Evolutionary conservation across 2,888 invertebrate genomes (phyloP).

Genomic region (Chrysina gloriosa): DNA sequence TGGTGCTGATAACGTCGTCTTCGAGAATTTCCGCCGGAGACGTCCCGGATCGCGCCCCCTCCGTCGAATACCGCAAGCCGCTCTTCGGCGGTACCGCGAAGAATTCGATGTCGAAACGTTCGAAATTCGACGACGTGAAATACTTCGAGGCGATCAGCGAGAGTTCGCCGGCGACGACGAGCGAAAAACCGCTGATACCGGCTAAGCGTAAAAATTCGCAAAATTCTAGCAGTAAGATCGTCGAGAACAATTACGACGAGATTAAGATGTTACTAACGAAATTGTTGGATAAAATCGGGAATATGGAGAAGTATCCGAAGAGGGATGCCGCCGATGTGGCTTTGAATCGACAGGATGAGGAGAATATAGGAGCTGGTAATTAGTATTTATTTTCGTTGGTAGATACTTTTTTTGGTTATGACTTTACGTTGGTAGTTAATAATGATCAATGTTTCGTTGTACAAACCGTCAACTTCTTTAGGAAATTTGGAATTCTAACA

Average conservation of each 20-base stretch:
- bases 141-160: conserved; percentile 47
- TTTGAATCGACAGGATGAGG: neutral
- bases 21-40: neutral
- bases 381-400: too few relatives aligned
- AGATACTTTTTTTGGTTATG: too few relatives aligned
- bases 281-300: conserved; percentile 45
- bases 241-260: conserved; percentile 45
- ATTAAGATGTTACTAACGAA: conserved; percentile 46
- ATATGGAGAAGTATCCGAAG: conserved; percentile 44
- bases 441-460: too few relatives aligned
- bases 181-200: neutral
- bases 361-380: neutral
- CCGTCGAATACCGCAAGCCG: neutral
- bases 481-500: too few relatives aligned
- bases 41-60: neutral
- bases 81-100: neutral
- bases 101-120: conserved; percentile 30
- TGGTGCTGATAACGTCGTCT: neutral
- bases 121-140: conserved; percentile 41
- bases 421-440: too few relatives aligned
- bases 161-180: conserved; percentile 7
- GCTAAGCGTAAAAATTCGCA: conserved; percentile 26
- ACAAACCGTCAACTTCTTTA: too few relatives aligned
- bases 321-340: conserved; percentile 22
- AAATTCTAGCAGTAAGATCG: neutral